A percentile compares a stretch with the other conserved stretches of the same genome.
phyloP scores from a whole-genome alignment of 2,797 vertebrate genomes.

The Tapirus indicus region DNA sequence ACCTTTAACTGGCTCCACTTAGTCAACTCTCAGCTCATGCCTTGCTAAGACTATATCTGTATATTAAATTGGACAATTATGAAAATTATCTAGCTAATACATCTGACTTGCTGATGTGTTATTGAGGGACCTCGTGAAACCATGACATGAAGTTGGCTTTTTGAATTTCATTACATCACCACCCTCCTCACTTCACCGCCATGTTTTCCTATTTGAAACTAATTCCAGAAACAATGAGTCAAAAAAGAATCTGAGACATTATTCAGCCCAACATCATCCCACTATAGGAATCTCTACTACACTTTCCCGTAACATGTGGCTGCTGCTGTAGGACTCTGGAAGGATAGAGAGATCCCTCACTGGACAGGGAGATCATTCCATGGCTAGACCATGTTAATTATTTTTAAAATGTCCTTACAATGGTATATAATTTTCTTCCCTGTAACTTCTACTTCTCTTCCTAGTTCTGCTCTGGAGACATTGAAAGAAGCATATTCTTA shows the following conservation, averaged over 20 bases:
- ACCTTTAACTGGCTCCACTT: background rate
- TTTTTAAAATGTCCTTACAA: background rate
- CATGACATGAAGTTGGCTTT: background rate
- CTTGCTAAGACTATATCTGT: background rate
- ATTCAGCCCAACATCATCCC: background rate
- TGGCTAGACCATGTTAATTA: background rate
- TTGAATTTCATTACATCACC: background rate
- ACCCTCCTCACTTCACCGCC: background rate
- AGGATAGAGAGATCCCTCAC: background rate
- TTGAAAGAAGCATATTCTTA: background rate
- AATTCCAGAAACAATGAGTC: background rate
- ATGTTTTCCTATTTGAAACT: background rate
- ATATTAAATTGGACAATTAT: background rate
- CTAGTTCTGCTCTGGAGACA: background rate
- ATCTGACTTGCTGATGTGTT: background rate
- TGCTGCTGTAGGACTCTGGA: no score
- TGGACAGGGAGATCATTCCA: background rate
- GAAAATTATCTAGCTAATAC: background rate
- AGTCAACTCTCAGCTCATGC: background rate
- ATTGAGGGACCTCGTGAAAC: background rate
- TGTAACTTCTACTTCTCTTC: background rate
- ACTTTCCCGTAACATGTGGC: no score
- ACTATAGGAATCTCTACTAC: no score
- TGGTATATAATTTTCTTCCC: background rate
- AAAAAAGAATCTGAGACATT: background rate